Evolutionary conservation across 2,888 invertebrate species (phyloP).

Genomic region (Athetis lepigone): DNA sequence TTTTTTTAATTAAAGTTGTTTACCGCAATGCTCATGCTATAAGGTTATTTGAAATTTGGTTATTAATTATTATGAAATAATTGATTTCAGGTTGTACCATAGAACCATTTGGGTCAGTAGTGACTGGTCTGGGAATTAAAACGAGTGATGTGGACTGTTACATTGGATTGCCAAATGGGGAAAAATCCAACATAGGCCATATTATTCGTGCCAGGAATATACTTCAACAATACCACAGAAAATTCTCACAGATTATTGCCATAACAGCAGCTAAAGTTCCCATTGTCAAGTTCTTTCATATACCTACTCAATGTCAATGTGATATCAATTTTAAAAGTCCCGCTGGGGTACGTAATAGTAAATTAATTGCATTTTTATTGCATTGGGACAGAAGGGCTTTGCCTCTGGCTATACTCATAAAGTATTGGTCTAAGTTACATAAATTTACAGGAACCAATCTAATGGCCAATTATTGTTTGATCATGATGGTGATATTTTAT

Average conservation of each 20-base stretch:
- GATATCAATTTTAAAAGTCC: constrained; percentile 94
- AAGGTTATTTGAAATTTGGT: too few species aligned
- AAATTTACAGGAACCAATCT: constrained; percentile 89
- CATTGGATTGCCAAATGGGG: constrained; percentile 80
- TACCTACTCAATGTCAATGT: constrained; percentile 90
- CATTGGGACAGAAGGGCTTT: constrained; percentile 88
- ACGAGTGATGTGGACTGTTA: constrained; percentile 94
- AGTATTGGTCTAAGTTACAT: constrained; percentile 93
- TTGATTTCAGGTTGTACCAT: constrained; percentile 77
- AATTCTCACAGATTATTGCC: constrained; percentile 90
- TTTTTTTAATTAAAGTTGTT: too few species aligned
- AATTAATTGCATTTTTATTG: constrained; percentile 91
- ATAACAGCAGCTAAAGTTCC: constrained; percentile 93
- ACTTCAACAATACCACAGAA: constrained; percentile 72
- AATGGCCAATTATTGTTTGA: constrained; percentile 93
- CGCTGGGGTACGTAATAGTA: constrained; percentile 92
- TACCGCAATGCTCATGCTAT: too few species aligned
- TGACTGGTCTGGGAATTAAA: constrained; percentile 92
- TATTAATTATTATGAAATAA: constrained; percentile 8
- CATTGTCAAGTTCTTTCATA: constrained; percentile 93
- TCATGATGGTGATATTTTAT: constrained; percentile 92
- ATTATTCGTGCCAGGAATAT: constrained; percentile 75
- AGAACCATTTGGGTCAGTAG: constrained; percentile 93
- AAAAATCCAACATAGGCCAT: constrained; percentile 46
- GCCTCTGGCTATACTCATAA: constrained; percentile 92